These are phyloP conservation scores for Gallinago jamesoni DNA, from an alignment of 2,113 vertebrate species.

Conservation along the genomic window DNA sequence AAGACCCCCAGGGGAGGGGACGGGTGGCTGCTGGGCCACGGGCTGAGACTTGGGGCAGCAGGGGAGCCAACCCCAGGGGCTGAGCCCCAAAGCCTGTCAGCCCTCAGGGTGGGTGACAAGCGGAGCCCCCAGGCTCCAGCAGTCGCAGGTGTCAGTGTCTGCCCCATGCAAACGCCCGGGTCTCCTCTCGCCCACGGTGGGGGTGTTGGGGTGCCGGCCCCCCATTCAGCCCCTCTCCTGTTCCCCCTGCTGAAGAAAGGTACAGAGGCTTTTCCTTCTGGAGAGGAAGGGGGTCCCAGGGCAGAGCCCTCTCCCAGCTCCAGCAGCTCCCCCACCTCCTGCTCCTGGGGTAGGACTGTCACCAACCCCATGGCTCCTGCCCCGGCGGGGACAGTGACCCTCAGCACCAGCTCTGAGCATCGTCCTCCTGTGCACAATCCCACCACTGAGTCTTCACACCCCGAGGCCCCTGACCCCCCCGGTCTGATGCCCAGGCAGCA, in stretches of 20 bases:
- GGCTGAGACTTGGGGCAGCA: background rate
- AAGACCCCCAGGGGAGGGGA: background rate
- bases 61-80: background rate
- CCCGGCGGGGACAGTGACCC: rapidly evolving
- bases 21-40: background rate
- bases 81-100: background rate
- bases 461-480: rapidly evolving
- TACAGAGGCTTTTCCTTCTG: background rate
- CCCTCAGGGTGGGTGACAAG: background rate
- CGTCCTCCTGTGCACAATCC: rapidly evolving
- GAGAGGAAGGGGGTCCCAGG: background rate
- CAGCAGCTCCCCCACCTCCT: background rate
- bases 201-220: background rate
- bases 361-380: background rate
- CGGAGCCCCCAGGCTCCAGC: background rate
- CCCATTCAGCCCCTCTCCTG: background rate
- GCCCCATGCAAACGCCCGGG: too few relatives aligned
- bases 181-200: rapidly evolving
- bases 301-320: background rate
- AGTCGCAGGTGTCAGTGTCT: rapidly evolving
- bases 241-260: background rate
- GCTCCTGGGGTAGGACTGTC: background rate
- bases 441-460: background rate
- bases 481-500: rapidly evolving
- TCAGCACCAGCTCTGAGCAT: background rate